Evolutionary conservation across 2,797 vertebrate species (phyloP), one percentile per base, ranked within the genome.

Genomic region (Bovichtus variegatus): DNA sequence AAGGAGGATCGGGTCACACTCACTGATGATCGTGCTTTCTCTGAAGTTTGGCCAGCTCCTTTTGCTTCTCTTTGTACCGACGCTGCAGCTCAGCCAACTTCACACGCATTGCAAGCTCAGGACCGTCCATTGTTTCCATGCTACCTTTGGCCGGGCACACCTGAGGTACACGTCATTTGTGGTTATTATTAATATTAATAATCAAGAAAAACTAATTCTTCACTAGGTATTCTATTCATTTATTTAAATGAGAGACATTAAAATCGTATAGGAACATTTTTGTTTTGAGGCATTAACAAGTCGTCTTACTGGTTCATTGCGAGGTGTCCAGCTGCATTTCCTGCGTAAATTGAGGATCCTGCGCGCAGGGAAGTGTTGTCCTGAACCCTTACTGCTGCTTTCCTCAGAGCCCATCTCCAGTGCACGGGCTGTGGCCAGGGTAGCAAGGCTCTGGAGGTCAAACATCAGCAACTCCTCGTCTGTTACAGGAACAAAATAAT

Each of bases 31-130:
- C 98, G 0, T 97, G 97, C 71, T 97, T 96, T 84, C 97, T 95
- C 88, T 98, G 97, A 82, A 99, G 95, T 80, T 97, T 98, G 60
- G 95, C 97, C 76, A 99, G 92, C 91, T 99, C 97, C 64, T 97
- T 95, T 91, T 99, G 97, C 82, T 99, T 99, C 91, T 99, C 97
- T 93, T 98, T 98, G 93, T 99, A 99, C 71, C 96, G 95, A 21
- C 97, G 93, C 90, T 99, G 98, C 41, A 99, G 94, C 85, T 98
- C 97, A 0, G 97, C 98, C 89, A 99, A 85, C 80, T 95, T 97
- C 90, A 98, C 90, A 9, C 98, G 95, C 97, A 98, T 97, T 43
- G 96, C 96, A 78, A 99, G 94, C 93, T 99, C 98, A 73, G 97
- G 96, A 1, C 96, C 97, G 62, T 98, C 97, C 89, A 98, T 96